A percentile compares a stretch with the other conserved stretches of the same genome.
These are phyloP conservation scores for Drosophila tanythrix DNA, from an alignment of 2,888 invertebrate species.

Conservation along the genomic window DNA sequence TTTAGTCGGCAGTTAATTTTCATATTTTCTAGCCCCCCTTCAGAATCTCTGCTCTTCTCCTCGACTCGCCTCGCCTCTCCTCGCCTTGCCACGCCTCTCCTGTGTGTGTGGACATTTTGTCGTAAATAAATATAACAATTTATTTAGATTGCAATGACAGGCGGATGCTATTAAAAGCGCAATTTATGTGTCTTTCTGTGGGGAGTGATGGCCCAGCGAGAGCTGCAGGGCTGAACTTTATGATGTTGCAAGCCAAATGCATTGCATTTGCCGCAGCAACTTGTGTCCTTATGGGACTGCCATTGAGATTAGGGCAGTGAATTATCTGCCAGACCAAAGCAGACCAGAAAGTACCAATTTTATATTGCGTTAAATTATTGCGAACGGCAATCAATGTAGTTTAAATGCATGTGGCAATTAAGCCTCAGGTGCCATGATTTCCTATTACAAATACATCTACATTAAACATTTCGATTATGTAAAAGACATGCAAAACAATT, in stretches of 20 bases:
- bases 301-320: slow-evolving; percentile 25
- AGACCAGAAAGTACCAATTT: background rate
- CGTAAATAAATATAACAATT: slow-evolving; percentile 83
- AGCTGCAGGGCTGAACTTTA: slow-evolving; percentile 51
- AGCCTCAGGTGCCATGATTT: background rate
- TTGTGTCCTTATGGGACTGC: slow-evolving; percentile 20
- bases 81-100: background rate
- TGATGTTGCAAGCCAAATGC: slow-evolving; percentile 62
- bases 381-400: slow-evolving; percentile 10
- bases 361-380: slow-evolving; percentile 5
- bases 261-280: slow-evolving; percentile 18
- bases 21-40: slow-evolving; percentile 73
- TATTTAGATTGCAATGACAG: slow-evolving; percentile 82
- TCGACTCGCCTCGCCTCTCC: background rate
- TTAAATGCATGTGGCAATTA: background rate
- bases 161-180: slow-evolving; percentile 80
- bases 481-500: background rate
- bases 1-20: slow-evolving; percentile 82
- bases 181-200: slow-evolving; percentile 70
- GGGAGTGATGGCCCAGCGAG: slow-evolving; percentile 33
- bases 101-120: slow-evolving; percentile 69
- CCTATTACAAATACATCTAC: too few species aligned
- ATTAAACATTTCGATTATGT: background rate
- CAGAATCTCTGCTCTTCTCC: slow-evolving; percentile 5
- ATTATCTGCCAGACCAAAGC: slow-evolving; percentile 5